These are phyloP conservation scores for Malacosoma neustria DNA, from an alignment of 2,888 invertebrate species.

Conservation along the genomic window DNA sequence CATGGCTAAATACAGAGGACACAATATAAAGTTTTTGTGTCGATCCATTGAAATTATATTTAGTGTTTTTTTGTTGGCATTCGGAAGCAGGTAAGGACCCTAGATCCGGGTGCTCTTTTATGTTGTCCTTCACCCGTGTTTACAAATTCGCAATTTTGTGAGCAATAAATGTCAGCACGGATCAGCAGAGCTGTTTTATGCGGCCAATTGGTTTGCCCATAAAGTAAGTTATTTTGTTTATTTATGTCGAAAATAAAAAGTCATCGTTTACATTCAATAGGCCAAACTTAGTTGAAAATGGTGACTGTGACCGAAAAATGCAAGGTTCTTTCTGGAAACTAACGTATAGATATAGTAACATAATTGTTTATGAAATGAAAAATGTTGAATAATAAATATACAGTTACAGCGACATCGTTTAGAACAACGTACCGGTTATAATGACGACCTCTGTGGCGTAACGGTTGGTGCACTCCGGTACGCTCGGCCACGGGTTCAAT, in stretches of 20 bases:
- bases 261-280: too few relatives aligned
- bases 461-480: too few relatives aligned
- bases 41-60: conserved; percentile 52
- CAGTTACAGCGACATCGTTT: too few relatives aligned
- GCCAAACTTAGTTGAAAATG: too few relatives aligned
- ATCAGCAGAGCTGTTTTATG: conserved; percentile 50
- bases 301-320: too few relatives aligned
- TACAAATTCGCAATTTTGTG: conserved; percentile 64
- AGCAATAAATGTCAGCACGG: conserved; percentile 60
- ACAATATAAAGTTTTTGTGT: conserved; percentile 54
- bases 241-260: neutral
- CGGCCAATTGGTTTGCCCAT: conserved; percentile 43
- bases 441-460: too few relatives aligned
- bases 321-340: too few relatives aligned
- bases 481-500: too few relatives aligned
- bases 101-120: conserved; percentile 66
- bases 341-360: too few relatives aligned
- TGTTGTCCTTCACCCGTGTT: conserved; percentile 60
- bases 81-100: conserved; percentile 70
- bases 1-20: conserved; percentile 61
- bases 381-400: too few relatives aligned
- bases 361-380: too few relatives aligned
- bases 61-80: conserved; percentile 57
- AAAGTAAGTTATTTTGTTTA: conserved; percentile 9
- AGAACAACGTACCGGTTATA: too few relatives aligned